A percentile compares a stretch with the other conserved stretches of the same genome.
These are phyloP conservation scores for Esperia sulphurella DNA, from an alignment of 2,888 invertebrate species.

Conservation along the genomic window DNA sequence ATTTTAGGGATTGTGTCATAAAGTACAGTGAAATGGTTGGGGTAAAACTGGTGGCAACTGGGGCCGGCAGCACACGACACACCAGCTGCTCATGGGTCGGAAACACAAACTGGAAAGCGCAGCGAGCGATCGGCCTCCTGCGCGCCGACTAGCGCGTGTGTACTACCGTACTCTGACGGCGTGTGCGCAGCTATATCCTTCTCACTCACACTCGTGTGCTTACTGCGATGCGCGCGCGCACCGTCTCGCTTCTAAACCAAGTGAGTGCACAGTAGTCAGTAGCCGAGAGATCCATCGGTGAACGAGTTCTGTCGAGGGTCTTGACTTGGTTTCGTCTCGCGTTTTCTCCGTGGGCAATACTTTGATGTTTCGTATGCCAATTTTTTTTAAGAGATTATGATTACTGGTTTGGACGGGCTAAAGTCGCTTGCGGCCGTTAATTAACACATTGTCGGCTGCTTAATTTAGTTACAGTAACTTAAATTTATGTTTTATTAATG, in stretches of 20 bases:
- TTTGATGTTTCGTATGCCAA: constrained; percentile 56
- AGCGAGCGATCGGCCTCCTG: constrained; percentile 52
- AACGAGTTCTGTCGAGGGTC: constrained; percentile 70
- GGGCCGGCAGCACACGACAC: constrained; percentile 56
- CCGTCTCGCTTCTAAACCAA: constrained; percentile 31
- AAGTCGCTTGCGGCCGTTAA: constrained; percentile 56
- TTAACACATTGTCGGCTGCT: constrained; percentile 52
- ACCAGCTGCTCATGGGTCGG: constrained; percentile 65
- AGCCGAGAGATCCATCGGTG: constrained; percentile 58
- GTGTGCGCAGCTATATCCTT: constrained; percentile 52
- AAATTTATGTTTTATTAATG: neutral
- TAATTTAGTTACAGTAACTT: constrained; percentile 24
- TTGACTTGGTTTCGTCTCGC: constrained; percentile 55
- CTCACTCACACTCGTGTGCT: constrained; percentile 29
- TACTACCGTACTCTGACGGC: constrained; percentile 57
- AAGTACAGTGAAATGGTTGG: constrained; percentile 45
- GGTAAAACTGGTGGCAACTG: constrained; percentile 60
- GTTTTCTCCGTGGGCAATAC: constrained; percentile 60
- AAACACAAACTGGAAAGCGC: constrained; percentile 70
- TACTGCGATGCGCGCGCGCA: constrained; percentile 5
- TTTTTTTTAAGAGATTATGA: constrained; percentile 61
- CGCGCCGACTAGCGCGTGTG: constrained; percentile 49
- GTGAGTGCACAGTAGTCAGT: constrained; percentile 70
- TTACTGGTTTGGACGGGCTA: constrained; percentile 57
- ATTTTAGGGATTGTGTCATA: constrained; percentile 43